Base-by-base conservation (phyloP, 2,888 invertebrate species). In the Cosmia trapezina region DNA sequence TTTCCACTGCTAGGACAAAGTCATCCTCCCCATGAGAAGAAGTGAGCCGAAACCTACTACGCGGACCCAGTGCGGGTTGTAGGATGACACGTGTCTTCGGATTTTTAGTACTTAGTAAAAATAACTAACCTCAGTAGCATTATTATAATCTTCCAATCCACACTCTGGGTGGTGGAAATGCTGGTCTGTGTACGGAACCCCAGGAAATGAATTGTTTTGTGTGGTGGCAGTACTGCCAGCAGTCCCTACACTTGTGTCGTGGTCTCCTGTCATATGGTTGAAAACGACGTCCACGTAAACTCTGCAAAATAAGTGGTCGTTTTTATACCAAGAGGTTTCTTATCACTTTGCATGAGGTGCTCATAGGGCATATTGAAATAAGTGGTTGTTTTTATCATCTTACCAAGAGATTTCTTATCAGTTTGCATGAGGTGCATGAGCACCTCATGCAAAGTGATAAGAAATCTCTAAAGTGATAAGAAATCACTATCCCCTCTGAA, bases 281-380 rank as follows among this genome's bases (percentile, higher is more conserved):
- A 98, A 91, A 0, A 98, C 97, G 0, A 97, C 96, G 87, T 98
- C 98, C 0, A 97, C 97, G 91, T 97, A 98, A 69, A 98, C 97
- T 86, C 97, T 96, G 83, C 2, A 86, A 79, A 86, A 62, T 43
- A 43, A 72, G 57, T 14, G 14, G 9, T 28, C 19, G 14, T 28
- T 54, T 37, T 19, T n/a, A n/a, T 33, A 9, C 6, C 19, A 49
- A 49, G 12, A 45, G 5, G n/a, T 28, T 37, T 28, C 45, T n/a
- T 41, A 14, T 28, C 2, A 70, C 14, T 71, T 41, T 12, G 0
- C 2, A 0, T 2, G 9, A 11, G 37, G 22, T 14, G 19, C 17
- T 28, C 28, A 41, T 19, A 66, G 11, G 7, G 4, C 14, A 53
- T 53, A 6, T 6, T 22, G 14, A 28, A 7, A 22, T 14, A 1